Conservation (phyloP, 35 echinoderm and acorn worm species). For the Apostichopus japonicus region DNA sequence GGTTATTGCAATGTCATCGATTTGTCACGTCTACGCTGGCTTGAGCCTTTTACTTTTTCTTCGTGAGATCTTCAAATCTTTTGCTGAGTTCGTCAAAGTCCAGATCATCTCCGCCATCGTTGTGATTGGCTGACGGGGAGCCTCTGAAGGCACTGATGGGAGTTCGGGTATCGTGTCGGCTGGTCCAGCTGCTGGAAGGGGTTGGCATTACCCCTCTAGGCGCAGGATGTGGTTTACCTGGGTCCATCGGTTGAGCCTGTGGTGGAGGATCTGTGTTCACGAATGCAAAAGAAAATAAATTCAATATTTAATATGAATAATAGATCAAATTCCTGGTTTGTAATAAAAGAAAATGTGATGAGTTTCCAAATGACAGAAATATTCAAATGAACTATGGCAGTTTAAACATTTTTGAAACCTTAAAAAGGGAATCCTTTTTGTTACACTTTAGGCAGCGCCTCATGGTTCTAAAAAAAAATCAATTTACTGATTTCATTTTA, state of each 20-base stretch:
- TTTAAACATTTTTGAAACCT: too few relatives aligned
- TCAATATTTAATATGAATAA: too few relatives aligned
- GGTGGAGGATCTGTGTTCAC: conserved; percentile 43
- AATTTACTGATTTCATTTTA: too few relatives aligned
- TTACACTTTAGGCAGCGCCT: too few relatives aligned
- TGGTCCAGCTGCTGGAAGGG: conserved; percentile 30
- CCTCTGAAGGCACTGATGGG: conserved; percentile 78
- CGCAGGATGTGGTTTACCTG: conserved; percentile 11
- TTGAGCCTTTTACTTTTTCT: conserved; percentile 84
- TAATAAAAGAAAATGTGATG: neutral
- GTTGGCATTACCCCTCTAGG: conserved; percentile 19
- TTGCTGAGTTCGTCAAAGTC: conserved; percentile 98
- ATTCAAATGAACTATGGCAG: neutral
- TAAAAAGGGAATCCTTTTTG: too few relatives aligned
- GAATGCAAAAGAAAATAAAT: neutral
- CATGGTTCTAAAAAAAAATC: too few relatives aligned
- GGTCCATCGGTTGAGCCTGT: neutral
- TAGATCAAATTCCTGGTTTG: too few relatives aligned
- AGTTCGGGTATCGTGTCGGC: conserved; percentile 76
- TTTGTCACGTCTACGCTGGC: neutral
- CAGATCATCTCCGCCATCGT: conserved; percentile 77
- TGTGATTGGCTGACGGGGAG: conserved; percentile 66
- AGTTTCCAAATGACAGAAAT: neutral
- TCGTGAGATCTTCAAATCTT: conserved; percentile 98
- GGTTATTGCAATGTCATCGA: neutral